These are phyloP conservation scores for Chromobotia macracanthus DNA, from an alignment of 2,797 vertebrate species.

Conservation along the genomic window DNA sequence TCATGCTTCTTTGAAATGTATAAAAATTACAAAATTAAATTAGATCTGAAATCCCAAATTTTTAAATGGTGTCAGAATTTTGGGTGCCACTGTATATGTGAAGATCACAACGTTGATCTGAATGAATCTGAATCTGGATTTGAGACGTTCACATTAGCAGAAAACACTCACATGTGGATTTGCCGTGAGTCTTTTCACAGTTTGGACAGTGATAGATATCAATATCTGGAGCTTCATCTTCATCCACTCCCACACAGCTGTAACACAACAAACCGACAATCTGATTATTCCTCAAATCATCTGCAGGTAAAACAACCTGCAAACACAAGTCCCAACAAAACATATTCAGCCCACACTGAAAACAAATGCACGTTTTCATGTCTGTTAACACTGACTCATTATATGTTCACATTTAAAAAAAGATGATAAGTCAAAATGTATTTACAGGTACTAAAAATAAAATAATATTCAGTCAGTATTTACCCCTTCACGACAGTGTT, in stretches of 20 bases:
- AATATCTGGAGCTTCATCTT: constrained; percentile 95
- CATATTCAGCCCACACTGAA: no score
- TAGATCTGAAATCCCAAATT: no score
- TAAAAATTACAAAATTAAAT: no score
- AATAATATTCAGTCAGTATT: no score
- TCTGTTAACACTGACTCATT: background rate
- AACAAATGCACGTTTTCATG: background rate
- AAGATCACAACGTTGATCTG: background rate
- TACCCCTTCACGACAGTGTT: no score
- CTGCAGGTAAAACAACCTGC: background rate
- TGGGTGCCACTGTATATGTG: no score
- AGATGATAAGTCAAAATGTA: no score
- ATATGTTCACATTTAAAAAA: background rate
- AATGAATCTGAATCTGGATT: background rate
- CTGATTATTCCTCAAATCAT: background rate
- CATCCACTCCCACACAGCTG: constrained; percentile 96
- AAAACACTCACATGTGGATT: constrained; percentile 89
- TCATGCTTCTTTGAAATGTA: no score
- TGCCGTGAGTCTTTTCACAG: constrained; percentile 94
- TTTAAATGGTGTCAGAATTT: no score
- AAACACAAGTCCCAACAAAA: constrained; percentile 1
- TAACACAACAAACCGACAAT: constrained; percentile 56
- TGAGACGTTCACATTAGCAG: background rate
- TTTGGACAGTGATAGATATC: constrained; percentile 98
- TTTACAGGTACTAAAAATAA: no score